Percentiles rank a stretch among this genome's conserved stretches.
These are phyloP conservation scores for Caenorhabditis zanzibari DNA, from an alignment of 2,888 invertebrate genomes.

Conservation along the genomic window DNA sequence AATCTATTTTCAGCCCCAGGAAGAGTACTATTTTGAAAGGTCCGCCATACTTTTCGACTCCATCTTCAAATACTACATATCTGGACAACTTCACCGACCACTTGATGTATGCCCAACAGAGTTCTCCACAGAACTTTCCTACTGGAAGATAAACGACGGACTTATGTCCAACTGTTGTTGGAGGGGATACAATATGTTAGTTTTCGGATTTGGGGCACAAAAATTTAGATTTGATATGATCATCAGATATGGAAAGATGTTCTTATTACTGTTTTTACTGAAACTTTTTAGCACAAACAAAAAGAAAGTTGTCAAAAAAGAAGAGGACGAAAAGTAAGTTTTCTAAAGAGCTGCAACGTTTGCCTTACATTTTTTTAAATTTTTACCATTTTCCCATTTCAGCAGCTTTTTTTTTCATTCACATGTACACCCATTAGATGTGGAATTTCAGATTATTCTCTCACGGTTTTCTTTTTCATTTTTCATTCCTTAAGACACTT, in stretches of 20 bases:
- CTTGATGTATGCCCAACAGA: conserved; percentile 77
- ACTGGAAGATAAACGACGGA: conserved; percentile 79
- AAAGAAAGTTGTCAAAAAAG: conserved; percentile 54
- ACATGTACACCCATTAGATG: conserved; percentile 51
- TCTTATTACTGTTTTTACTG: not conserved
- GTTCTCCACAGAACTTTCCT: conserved; percentile 75
- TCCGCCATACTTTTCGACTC: conserved; percentile 79
- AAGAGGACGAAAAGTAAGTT: conserved; percentile 56
- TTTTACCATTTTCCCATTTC: conserved; percentile 8
- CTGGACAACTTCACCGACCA: conserved; percentile 78
- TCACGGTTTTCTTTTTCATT: conserved; percentile 18
- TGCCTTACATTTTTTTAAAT: too few species aligned
- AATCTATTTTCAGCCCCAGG: conserved; percentile 69
- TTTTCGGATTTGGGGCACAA: conserved; percentile 31
- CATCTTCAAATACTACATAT: conserved; percentile 81
- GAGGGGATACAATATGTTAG: conserved; percentile 76
- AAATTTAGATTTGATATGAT: too few species aligned
- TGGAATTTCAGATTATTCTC: conserved; percentile 17
- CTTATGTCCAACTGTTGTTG: conserved; percentile 79
- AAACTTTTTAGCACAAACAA: conserved; percentile 55
- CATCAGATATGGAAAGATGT: too few species aligned
- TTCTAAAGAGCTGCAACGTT: not conserved
- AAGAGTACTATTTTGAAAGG: conserved; percentile 82
- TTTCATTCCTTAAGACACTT: conserved; percentile 5
- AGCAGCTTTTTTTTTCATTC: conserved; percentile 17